Conservation (phyloP, 2,888 invertebrate genomes). For the Sclerodermus sp. region DNA sequence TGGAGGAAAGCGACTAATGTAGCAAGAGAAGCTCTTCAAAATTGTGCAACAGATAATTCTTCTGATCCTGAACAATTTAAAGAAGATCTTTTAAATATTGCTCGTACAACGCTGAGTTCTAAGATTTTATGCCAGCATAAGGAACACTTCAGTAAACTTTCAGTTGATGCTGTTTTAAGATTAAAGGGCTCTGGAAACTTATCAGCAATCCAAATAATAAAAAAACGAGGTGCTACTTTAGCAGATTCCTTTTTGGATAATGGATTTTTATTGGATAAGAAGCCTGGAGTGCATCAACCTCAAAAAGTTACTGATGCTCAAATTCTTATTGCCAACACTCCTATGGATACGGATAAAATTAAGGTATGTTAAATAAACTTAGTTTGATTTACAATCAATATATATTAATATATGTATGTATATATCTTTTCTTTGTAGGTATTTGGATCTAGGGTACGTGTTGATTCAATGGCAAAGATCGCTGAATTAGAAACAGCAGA, state of each 20-base stretch:
- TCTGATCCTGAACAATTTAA: slow-evolving; percentile 76
- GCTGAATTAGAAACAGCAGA: slow-evolving; percentile 97
- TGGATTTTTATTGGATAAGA: slow-evolving; percentile 94
- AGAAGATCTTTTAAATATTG: slow-evolving; percentile 92
- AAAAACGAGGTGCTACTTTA: slow-evolving; percentile 91
- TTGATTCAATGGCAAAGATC: slow-evolving; percentile 91
- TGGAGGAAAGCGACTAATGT: slow-evolving; percentile 88
- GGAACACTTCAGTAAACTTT: slow-evolving; percentile 91
- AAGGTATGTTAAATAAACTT: slow-evolving; percentile 64
- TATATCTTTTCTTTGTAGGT: slow-evolving; percentile 55
- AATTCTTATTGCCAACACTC: slow-evolving; percentile 97
- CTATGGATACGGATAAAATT: slow-evolving; percentile 99
- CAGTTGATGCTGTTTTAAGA: slow-evolving; percentile 93
- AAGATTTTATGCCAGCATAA: slow-evolving; percentile 98
- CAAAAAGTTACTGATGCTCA: slow-evolving; percentile 92
- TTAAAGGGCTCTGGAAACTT: slow-evolving; percentile 95
- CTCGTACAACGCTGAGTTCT: slow-evolving; percentile 95
- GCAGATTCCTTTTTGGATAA: slow-evolving; percentile 96
- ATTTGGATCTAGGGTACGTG: slow-evolving; percentile 93
- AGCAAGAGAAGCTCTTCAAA: slow-evolving; percentile 80
- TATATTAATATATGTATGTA: background rate
- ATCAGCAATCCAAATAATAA: slow-evolving; percentile 95
- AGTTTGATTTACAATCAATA: background rate
- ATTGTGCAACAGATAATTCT: slow-evolving; percentile 81
- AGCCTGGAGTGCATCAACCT: slow-evolving; percentile 96